These are phyloP conservation scores for Cathartes aura DNA, from an alignment of 2,113 vertebrate species.

Conservation along the genomic window DNA sequence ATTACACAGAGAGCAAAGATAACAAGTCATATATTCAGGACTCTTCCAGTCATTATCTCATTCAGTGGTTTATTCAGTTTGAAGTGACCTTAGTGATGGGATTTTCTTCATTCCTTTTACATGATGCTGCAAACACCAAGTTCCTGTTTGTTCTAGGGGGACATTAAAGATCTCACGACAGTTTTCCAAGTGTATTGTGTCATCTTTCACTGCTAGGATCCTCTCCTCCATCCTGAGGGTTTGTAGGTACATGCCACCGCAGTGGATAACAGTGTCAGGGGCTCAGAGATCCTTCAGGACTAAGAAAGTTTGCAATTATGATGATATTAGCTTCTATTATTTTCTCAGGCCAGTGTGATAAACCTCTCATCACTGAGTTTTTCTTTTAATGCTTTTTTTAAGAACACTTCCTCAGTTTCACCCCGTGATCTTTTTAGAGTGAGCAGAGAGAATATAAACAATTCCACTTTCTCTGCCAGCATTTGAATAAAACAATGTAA, in stretches of 20 bases:
- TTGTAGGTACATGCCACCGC: fast-evolving
- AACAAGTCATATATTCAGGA: neutral
- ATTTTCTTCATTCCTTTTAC: conserved; percentile 49
- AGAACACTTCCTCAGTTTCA: neutral
- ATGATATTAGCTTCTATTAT: neutral
- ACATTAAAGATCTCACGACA: neutral
- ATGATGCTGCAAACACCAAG: conserved; percentile 23
- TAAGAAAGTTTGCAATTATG: neutral
- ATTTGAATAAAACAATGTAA: neutral
- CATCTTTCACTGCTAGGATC: neutral
- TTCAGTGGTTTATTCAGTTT: conserved; percentile 9
- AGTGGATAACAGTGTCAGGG: neutral
- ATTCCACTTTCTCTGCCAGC: neutral
- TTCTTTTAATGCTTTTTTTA: neutral
- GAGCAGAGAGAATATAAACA: neutral
- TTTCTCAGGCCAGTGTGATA: neutral
- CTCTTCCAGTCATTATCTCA: neutral
- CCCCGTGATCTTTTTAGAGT: neutral
- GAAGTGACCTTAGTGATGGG: neutral
- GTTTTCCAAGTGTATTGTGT: neutral
- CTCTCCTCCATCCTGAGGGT: neutral
- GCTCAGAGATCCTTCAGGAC: neutral
- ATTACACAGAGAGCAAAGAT: neutral
- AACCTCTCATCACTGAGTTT: neutral
- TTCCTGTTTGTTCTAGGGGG: conserved; percentile 24